Percentiles rank a stretch among this genome's conserved stretches.
Conservation (phyloP, 2,888 invertebrate species). For the Clitarchus hookeri region DNA sequence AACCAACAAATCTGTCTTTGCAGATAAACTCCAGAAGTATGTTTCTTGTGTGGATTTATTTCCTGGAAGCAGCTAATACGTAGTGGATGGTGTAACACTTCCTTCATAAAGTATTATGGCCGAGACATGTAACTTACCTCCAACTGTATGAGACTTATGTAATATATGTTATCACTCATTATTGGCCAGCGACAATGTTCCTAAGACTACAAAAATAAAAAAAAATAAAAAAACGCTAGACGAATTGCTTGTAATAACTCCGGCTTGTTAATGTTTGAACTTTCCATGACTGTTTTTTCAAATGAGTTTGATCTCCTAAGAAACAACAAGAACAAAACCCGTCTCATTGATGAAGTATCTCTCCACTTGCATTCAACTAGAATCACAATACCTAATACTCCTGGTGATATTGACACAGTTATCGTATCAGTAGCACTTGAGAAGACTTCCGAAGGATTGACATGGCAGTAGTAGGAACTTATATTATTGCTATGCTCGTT, state of each 20-base stretch:
- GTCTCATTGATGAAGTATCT: conserved; percentile 10
- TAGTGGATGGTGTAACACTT: background rate
- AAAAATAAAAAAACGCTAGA: background rate
- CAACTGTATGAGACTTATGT: too few species aligned
- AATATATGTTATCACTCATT: background rate
- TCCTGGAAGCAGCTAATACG: background rate
- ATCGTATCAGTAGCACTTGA: conserved; percentile 39
- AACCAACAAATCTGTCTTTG: conserved; percentile 1
- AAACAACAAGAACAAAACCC: conserved; percentile 17
- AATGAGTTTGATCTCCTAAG: background rate
- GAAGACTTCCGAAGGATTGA: conserved; percentile 24
- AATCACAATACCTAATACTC: conserved; percentile 29
- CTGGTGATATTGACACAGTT: conserved; percentile 39
- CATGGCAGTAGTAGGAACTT: conserved; percentile 43
- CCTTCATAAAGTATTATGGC: background rate
- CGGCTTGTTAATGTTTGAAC: background rate
- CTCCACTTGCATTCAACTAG: background rate
- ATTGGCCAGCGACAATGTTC: background rate
- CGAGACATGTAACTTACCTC: background rate
- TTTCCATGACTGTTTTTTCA: background rate
- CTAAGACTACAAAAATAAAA: background rate
- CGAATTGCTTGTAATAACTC: background rate
- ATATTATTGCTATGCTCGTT: conserved; percentile 46
- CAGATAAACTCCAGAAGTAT: background rate
- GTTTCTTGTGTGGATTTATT: background rate